Evolutionary conservation across 2,113 vertebrate species (phyloP).

Genomic region (Scomber japonicus): DNA sequence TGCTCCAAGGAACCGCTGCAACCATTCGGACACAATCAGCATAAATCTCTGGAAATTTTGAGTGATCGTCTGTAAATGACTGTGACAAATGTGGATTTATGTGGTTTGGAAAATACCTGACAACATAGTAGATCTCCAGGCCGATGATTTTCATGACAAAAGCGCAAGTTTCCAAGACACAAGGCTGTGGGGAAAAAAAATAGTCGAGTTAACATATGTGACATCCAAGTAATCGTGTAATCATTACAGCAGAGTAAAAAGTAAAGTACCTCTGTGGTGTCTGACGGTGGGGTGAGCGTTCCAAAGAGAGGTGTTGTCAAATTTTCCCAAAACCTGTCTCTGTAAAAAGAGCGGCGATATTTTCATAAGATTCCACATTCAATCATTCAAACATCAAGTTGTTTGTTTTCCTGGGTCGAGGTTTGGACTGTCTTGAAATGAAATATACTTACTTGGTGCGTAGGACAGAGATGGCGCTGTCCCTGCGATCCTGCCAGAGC

Average conservation of each 20-base stretch:
- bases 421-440: not conserved
- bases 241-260: not conserved
- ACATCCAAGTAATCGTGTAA: not conserved
- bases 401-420: not conserved
- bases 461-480: slow-evolving; percentile 96
- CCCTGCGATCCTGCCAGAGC: slow-evolving; percentile 96
- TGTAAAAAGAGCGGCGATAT: slow-evolving; percentile 52
- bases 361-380: not conserved
- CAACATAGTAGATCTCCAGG: slow-evolving; percentile 97
- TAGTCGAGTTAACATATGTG: not conserved
- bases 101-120: slow-evolving; percentile 85
- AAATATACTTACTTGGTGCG: slow-evolving; percentile 88
- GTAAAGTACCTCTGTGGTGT: slow-evolving; percentile 91
- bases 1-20: slow-evolving; percentile 92
- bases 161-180: slow-evolving; percentile 95
- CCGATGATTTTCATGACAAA: slow-evolving; percentile 98
- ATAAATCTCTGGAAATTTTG: not conserved
- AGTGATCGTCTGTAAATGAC: not conserved
- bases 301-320: slow-evolving; percentile 94
- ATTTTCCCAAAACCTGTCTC: slow-evolving; percentile 97
- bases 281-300: slow-evolving; percentile 88
- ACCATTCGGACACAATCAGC: not conserved
- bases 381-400: not conserved
- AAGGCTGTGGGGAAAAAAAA: slow-evolving; percentile 85
- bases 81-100: not conserved